A percentile compares a stretch with the other conserved stretches of the same genome.
phyloP scores from a whole-genome alignment of 64 coral and sea anemone genomes.

The Astreopora myriophthalma region DNA sequence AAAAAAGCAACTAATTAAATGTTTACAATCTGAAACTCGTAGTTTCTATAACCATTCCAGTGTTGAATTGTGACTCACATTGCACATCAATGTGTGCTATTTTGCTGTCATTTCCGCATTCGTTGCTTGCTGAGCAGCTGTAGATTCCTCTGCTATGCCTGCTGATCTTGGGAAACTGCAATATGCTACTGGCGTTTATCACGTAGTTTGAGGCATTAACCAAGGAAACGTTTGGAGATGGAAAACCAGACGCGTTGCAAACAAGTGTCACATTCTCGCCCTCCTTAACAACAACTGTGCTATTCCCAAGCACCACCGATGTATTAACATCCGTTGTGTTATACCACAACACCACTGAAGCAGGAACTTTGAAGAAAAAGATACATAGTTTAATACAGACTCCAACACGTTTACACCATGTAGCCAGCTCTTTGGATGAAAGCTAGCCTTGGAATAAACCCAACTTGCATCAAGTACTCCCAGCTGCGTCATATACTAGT shows the following conservation, averaged over 20 bases:
- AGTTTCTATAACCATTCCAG: background rate
- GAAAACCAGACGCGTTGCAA: background rate
- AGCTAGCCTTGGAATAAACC: no score
- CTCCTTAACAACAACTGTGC: background rate
- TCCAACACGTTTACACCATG: no score
- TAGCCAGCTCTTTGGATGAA: no score
- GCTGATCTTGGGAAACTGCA: background rate
- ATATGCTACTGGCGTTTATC: background rate
- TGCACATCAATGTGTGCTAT: background rate
- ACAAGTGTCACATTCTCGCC: background rate
- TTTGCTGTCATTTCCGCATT: background rate
- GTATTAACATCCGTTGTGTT: no score
- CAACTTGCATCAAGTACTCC: no score
- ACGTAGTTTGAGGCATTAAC: background rate
- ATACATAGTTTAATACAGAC: no score
- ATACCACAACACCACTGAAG: no score
- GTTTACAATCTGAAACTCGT: background rate
- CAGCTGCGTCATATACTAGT: no score
- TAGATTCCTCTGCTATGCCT: background rate
- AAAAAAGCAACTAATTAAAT: no score
- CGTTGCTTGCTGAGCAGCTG: background rate
- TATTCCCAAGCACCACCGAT: background rate
- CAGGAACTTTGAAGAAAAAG: no score
- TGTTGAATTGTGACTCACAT: background rate
- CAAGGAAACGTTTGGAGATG: background rate